phyloP scores from a whole-genome alignment of 2,113 vertebrate species.

The Pteruthius melanotis region DNA sequence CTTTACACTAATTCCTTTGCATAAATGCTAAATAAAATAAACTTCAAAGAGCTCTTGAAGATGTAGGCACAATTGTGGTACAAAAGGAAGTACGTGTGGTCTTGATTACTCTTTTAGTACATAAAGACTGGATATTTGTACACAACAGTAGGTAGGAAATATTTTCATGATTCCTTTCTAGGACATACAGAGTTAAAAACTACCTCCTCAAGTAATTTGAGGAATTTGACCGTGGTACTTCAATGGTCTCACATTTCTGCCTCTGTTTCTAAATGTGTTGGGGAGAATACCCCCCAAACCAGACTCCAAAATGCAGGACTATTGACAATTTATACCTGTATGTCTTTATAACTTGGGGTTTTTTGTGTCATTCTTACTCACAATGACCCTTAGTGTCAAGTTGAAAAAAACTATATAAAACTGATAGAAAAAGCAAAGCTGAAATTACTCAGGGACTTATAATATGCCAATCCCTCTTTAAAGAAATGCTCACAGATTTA shows the following conservation, averaged over 20 bases:
- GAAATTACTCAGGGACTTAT: background rate
- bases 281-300: background rate
- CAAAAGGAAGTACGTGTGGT: background rate
- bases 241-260: background rate
- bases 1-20: background rate
- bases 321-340: background rate
- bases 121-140: background rate
- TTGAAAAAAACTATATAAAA: background rate
- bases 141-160: background rate
- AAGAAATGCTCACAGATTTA: background rate
- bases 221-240: background rate
- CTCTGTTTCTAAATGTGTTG: background rate
- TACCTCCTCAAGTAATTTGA: background rate
- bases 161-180: background rate
- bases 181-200: background rate
- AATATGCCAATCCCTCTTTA: background rate
- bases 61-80: background rate
- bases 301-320: background rate
- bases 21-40: background rate
- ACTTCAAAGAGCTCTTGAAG: background rate
- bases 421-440: background rate
- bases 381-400: background rate
- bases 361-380: background rate
- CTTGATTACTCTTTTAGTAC: background rate
- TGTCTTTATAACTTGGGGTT: background rate